A percentile compares a stretch with the other conserved stretches of the same genome.
phyloP scores from a whole-genome alignment of 2,888 invertebrate genomes.

The Furcula furcula region DNA sequence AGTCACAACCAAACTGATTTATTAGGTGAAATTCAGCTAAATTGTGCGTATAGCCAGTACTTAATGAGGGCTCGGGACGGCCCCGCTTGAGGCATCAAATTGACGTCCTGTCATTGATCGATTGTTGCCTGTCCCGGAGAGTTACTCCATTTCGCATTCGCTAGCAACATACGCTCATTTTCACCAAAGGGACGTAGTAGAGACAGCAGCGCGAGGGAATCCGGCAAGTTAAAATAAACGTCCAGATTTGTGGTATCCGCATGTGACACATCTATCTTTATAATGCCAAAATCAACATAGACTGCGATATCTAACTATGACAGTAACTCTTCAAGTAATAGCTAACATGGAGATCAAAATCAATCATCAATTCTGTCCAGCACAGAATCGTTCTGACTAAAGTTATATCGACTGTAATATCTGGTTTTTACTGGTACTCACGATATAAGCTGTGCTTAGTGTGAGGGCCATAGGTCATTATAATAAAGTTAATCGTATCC shows the following conservation, averaged over 20 bases:
- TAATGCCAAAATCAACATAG: too few relatives aligned
- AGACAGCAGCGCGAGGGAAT: slow-evolving; percentile 35
- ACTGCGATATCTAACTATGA: too few relatives aligned
- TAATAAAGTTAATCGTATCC: too few relatives aligned
- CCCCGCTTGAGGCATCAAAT: slow-evolving; percentile 44
- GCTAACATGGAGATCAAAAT: too few relatives aligned
- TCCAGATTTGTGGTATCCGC: slow-evolving; percentile 23
- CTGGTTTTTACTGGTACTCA: too few relatives aligned
- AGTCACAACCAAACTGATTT: slow-evolving; percentile 1
- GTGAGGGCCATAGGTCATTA: too few relatives aligned
- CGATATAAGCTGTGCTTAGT: too few relatives aligned
- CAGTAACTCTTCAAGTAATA: too few relatives aligned
- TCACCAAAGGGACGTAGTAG: slow-evolving; percentile 38
- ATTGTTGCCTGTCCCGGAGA: slow-evolving; percentile 39
- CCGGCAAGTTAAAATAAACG: slow-evolving; percentile 56
- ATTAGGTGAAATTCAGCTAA: slow-evolving; percentile 20
- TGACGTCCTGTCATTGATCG: slow-evolving; percentile 56
- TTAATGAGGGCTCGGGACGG: slow-evolving; percentile 14
- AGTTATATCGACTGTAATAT: too few relatives aligned
- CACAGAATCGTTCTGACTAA: too few relatives aligned
- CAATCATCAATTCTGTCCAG: too few relatives aligned
- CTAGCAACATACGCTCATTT: slow-evolving; percentile 33
- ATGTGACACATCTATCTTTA: too few relatives aligned
- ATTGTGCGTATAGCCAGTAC: slow-evolving; percentile 22
- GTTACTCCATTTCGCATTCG: slow-evolving; percentile 29